phyloP scores from a whole-genome alignment of 2,113 vertebrate genomes.

The Percina caprodes region DNA sequence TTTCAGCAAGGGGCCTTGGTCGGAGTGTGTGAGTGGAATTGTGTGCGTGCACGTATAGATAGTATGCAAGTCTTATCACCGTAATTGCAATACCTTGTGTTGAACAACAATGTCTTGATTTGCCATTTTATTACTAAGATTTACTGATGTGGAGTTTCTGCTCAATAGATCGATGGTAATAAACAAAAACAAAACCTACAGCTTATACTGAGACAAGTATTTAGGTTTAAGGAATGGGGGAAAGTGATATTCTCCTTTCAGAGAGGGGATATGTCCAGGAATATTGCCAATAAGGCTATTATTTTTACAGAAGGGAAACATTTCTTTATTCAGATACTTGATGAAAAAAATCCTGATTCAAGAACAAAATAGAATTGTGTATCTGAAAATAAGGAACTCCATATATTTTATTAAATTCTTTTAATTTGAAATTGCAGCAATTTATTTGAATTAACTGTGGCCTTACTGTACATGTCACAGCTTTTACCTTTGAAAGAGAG shows the following conservation, averaged over 20 bases:
- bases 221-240: background rate
- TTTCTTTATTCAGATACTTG: background rate
- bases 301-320: background rate
- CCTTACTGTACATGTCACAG: constrained; percentile 11
- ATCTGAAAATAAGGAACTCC: background rate
- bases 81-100: constrained; percentile 8
- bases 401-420: background rate
- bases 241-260: background rate
- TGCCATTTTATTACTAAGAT: constrained; percentile 13
- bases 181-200: background rate
- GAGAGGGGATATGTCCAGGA: background rate
- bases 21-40: background rate
- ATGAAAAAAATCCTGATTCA: background rate
- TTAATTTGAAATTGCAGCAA: background rate
- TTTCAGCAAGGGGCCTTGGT: constrained; percentile 34
- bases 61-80: constrained; percentile 15
- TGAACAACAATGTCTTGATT: constrained; percentile 27
- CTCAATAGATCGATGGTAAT: background rate
- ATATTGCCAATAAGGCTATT: background rate
- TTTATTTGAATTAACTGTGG: constrained; percentile 6
- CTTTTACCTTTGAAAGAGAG: constrained; percentile 19
- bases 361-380: background rate
- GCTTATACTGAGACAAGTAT: background rate
- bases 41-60: background rate
- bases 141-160: constrained; percentile 8